phyloP scores from a whole-genome alignment of 2,113 vertebrate genomes.

The Chaetodon auriga region DNA sequence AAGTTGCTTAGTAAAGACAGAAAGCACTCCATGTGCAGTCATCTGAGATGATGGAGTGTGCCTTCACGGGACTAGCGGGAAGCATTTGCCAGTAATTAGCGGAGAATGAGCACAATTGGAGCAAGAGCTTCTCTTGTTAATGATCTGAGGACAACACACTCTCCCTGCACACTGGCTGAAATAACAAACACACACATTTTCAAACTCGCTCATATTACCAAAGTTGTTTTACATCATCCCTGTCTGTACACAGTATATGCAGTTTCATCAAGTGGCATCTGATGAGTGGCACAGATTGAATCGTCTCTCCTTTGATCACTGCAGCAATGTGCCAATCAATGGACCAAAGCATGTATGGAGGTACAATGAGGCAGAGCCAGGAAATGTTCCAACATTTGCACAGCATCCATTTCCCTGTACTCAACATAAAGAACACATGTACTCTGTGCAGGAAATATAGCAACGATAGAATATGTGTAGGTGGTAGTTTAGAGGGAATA shows the following conservation, averaged over 20 bases:
- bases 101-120: conserved; percentile 66
- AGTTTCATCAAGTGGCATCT: conserved; percentile 7
- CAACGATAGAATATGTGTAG: not conserved
- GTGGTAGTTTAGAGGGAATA: not conserved
- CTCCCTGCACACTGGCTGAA: conserved; percentile 18
- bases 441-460: not conserved
- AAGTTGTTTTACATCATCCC: conserved; percentile 3
- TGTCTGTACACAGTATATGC: conserved; percentile 4
- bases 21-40: conserved; percentile 59
- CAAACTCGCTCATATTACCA: conserved; percentile 27
- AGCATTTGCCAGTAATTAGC: conserved; percentile 77
- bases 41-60: conserved; percentile 65
- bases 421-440: conserved; percentile 9
- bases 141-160: conserved; percentile 63
- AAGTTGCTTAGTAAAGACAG: conserved; percentile 48
- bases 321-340: conserved; percentile 3
- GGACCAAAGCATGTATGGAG: conserved; percentile 2
- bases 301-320: not conserved
- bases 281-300: conserved; percentile 4
- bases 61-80: conserved; percentile 71
- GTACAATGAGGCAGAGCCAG: conserved; percentile 4
- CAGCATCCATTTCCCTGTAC: not conserved
- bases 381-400: conserved; percentile 11
- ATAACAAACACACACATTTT: conserved; percentile 36
- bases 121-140: conserved; percentile 66